phyloP scores from a whole-genome alignment of 2,888 invertebrate genomes.

The Pollenia labialis region DNA sequence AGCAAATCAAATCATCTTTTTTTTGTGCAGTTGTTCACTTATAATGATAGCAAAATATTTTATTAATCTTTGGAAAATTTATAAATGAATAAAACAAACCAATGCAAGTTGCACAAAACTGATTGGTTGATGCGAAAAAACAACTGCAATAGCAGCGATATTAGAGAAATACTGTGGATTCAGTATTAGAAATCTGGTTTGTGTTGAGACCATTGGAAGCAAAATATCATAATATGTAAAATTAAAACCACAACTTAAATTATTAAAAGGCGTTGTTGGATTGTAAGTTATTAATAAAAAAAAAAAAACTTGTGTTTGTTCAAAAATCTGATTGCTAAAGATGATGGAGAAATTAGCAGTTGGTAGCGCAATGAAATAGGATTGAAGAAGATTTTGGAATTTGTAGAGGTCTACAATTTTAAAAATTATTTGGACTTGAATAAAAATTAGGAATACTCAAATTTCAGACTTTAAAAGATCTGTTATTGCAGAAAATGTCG shows the following conservation, averaged over 20 bases:
- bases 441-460: no score
- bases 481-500: no score
- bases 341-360: constrained; percentile 29
- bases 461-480: no score
- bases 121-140: constrained; percentile 79
- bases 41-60: constrained; percentile 58
- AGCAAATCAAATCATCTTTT: constrained; percentile 63
- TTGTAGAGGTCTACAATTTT: no score
- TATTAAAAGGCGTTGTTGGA: constrained; percentile 55
- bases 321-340: not conserved
- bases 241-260: constrained; percentile 18
- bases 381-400: no score
- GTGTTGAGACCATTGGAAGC: not conserved
- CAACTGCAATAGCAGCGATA: not conserved
- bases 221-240: constrained; percentile 16
- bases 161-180: not conserved
- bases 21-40: constrained; percentile 17
- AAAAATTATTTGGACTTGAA: no score
- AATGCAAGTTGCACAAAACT: constrained; percentile 79
- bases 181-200: constrained; percentile 66
- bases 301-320: not conserved
- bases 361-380: constrained; percentile 12
- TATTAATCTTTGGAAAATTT: constrained; percentile 67
- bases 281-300: constrained; percentile 9
- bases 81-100: constrained; percentile 62